A percentile compares a stretch with the other conserved stretches of the same genome.
These are phyloP conservation scores for Osmoderma eremita DNA, from an alignment of 2,888 invertebrate genomes.

Conservation along the genomic window DNA sequence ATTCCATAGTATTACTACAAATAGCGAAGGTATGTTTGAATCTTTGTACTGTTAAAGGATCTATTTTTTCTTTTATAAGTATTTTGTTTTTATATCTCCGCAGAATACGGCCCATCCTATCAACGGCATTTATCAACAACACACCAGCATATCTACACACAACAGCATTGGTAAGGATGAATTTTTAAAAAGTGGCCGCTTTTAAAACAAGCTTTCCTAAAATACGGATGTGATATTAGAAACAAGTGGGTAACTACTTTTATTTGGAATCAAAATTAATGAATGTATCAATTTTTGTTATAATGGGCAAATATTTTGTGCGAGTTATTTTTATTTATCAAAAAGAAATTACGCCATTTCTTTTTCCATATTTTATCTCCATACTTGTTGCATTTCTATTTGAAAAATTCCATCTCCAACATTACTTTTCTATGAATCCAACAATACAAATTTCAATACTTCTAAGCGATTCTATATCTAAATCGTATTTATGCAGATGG, in stretches of 20 bases:
- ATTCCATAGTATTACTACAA: constrained; percentile 97
- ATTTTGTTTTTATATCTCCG: constrained; percentile 57
- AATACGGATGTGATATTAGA: neutral
- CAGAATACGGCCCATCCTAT: constrained; percentile 92
- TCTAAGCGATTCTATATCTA: too few species aligned
- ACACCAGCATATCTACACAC: constrained; percentile 39
- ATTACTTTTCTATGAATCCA: neutral
- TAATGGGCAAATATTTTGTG: too few species aligned
- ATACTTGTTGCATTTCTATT: neutral
- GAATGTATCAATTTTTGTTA: too few species aligned
- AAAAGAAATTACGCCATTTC: neutral
- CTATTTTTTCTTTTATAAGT: constrained; percentile 7
- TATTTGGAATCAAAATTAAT: too few species aligned
- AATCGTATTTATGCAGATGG: constrained; percentile 49
- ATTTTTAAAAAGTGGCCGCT: too few species aligned
- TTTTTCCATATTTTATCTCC: neutral
- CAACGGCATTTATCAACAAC: constrained; percentile 79
- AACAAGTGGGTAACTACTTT: too few species aligned
- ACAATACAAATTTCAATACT: neutral
- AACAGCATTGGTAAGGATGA: constrained; percentile 37
- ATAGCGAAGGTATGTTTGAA: constrained; percentile 90
- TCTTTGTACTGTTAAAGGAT: neutral
- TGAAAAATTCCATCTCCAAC: neutral
- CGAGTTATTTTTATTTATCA: too few species aligned
- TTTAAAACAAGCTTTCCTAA: neutral